Conservation (phyloP, 2,797 vertebrate species). For the Naso thynnoides region DNA sequence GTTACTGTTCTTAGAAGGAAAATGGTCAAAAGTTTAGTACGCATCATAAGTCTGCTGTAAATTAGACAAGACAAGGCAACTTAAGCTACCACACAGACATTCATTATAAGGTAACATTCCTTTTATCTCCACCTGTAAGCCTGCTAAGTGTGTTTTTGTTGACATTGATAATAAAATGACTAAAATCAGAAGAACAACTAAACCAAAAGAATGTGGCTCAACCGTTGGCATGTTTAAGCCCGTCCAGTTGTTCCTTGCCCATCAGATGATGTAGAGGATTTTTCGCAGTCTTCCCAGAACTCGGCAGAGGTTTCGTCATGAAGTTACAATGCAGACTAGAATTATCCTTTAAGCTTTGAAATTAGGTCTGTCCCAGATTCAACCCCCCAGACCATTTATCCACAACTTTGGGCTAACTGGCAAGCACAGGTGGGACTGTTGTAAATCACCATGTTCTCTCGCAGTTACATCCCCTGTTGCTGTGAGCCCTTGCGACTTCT, state of each 20-base stretch:
- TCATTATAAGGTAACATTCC: no score
- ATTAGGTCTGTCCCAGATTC: constrained; percentile 26
- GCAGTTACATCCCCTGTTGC: constrained; percentile 37
- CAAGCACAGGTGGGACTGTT: constrained; percentile 64
- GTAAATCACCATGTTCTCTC: constrained; percentile 62
- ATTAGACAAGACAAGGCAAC: no score
- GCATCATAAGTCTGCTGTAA: neutral
- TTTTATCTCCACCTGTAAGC: neutral
- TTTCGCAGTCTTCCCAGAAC: neutral
- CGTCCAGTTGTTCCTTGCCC: neutral
- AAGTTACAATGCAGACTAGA: neutral
- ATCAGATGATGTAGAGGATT: neutral
- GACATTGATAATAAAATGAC: neutral
- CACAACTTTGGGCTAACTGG: constrained; percentile 45
- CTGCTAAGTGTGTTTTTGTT: neutral
- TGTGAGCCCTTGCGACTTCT: constrained; percentile 54
- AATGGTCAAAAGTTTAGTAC: neutral
- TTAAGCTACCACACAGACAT: no score
- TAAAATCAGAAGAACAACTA: neutral
- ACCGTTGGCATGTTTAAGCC: neutral
- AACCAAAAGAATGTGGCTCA: neutral
- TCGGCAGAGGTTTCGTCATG: neutral
- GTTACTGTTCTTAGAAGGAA: neutral
- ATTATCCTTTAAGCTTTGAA: constrained; percentile 7
- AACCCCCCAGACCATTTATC: constrained; percentile 31